A percentile compares a stretch with the other conserved stretches of the same genome.
phyloP scores from a whole-genome alignment of 2,797 vertebrate genomes.

The Staurois parvus region DNA sequence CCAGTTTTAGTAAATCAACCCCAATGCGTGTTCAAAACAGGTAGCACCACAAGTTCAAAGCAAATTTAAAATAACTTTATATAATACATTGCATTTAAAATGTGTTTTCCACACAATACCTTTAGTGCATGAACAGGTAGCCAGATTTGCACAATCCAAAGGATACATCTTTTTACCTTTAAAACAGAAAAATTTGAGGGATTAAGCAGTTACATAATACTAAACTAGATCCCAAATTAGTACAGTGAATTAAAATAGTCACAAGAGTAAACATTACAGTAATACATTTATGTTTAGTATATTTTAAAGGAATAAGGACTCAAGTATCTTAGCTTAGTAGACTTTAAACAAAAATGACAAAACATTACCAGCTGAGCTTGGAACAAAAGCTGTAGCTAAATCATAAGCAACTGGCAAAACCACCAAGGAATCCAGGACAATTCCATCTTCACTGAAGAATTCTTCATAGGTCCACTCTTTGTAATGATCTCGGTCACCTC shows the following conservation, averaged over 20 bases:
- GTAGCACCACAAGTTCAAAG: no score
- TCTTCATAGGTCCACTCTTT: conserved; percentile 87
- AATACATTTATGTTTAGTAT: not conserved
- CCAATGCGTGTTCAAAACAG: no score
- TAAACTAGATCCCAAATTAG: not conserved
- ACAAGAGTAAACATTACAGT: not conserved
- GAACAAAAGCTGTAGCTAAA: conserved; percentile 84
- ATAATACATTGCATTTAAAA: not conserved
- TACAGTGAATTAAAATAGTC: not conserved
- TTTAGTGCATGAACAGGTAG: conserved; percentile 80
- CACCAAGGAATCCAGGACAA: conserved; percentile 86
- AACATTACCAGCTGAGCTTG: conserved; percentile 82
- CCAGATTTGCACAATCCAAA: conserved; percentile 86
- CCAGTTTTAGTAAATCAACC: no score
- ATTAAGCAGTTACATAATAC: no score
- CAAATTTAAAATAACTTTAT: not conserved
- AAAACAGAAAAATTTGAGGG: conserved; percentile 62
- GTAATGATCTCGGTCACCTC: conserved; percentile 83
- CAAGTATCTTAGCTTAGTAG: not conserved
- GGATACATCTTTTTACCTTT: conserved; percentile 83
- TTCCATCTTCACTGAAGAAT: conserved; percentile 92
- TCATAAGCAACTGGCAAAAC: conserved; percentile 91
- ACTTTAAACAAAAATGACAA: not conserved
- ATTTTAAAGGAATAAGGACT: not conserved
- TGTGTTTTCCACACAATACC: conserved; percentile 73